Evolutionary conservation across 2,113 vertebrate genomes (phyloP).

Genomic region (Pseudorhombus dupliciocellatus): DNA sequence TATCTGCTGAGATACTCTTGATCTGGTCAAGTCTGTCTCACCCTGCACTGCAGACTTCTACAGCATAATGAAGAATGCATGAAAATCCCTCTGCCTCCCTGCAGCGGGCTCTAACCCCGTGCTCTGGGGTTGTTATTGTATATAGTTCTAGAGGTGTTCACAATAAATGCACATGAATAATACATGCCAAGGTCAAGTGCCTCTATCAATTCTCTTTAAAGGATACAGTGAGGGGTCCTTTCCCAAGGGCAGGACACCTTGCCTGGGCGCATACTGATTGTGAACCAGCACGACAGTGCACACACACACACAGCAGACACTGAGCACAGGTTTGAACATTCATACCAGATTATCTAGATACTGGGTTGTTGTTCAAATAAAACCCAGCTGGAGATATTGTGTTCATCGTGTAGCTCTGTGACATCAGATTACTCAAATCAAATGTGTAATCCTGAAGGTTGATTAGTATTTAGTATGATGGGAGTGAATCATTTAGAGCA

Average conservation of each 20-base stretch:
- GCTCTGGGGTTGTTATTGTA: not conserved
- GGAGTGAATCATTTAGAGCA: not conserved
- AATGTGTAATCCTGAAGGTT: not conserved
- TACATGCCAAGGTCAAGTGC: constrained; percentile 51
- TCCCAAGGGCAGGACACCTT: constrained; percentile 45
- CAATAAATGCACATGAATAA: constrained; percentile 56
- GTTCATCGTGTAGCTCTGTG: no score
- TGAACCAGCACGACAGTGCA: constrained; percentile 5
- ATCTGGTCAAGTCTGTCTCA: constrained; percentile 25
- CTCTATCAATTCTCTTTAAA: constrained; percentile 56
- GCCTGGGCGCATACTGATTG: constrained; percentile 56
- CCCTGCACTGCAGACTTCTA: not conserved
- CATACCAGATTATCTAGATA: not conserved
- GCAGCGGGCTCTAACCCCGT: not conserved
- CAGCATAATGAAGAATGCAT: not conserved
- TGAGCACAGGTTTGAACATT: not conserved
- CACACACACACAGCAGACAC: constrained; percentile 22
- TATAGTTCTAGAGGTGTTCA: constrained; percentile 10
- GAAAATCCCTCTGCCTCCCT: not conserved
- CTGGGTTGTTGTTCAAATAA: not conserved
- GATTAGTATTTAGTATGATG: not conserved
- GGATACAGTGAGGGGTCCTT: constrained; percentile 28
- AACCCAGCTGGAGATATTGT: not conserved
- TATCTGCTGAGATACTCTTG: constrained; percentile 40
- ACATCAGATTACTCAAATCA: not conserved